Evolutionary conservation across 2,113 vertebrate genomes (phyloP).

Genomic region (Chaenogobius annularis): DNA sequence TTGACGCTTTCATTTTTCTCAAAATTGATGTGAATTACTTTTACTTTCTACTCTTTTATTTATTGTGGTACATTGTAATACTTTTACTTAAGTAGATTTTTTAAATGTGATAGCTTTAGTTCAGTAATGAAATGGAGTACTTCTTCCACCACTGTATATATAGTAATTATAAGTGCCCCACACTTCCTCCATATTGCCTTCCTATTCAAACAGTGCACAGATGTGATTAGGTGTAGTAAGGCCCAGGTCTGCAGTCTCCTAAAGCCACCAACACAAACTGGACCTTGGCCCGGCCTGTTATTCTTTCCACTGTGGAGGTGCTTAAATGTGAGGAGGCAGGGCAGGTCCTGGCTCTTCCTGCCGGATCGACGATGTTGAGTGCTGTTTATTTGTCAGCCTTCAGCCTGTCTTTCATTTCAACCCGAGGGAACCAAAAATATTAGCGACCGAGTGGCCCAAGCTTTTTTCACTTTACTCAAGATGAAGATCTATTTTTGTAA

Average conservation of each 20-base stretch:
- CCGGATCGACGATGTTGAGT: slow-evolving; percentile 45
- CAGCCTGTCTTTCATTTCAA: slow-evolving; percentile 41
- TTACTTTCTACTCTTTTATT: no score
- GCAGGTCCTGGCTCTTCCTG: slow-evolving; percentile 41
- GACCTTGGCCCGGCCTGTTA: slow-evolving; percentile 60
- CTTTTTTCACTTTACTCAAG: slow-evolving; percentile 30
- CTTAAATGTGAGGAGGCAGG: slow-evolving; percentile 48
- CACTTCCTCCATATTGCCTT: slow-evolving; percentile 11
- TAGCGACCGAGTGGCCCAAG: slow-evolving; percentile 32
- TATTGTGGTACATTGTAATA: no score
- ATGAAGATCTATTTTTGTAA: slow-evolving; percentile 58
- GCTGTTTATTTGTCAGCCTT: slow-evolving; percentile 70
- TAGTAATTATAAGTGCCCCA: neutral
- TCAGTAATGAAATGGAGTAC: no score
- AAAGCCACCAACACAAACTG: slow-evolving; percentile 56
- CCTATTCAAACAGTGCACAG: slow-evolving; percentile 43
- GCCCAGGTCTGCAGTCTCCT: slow-evolving; percentile 21
- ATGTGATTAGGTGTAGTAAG: slow-evolving; percentile 47
- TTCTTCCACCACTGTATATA: no score
- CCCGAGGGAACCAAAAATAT: slow-evolving; percentile 46
- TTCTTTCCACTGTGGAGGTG: slow-evolving; percentile 68
- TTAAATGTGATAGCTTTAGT: no score
- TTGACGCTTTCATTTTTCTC: no score
- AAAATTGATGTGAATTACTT: no score
- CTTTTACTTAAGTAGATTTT: no score